phyloP scores from a whole-genome alignment of 2,113 vertebrate genomes.

The Chaetorhynchus papuensis region DNA sequence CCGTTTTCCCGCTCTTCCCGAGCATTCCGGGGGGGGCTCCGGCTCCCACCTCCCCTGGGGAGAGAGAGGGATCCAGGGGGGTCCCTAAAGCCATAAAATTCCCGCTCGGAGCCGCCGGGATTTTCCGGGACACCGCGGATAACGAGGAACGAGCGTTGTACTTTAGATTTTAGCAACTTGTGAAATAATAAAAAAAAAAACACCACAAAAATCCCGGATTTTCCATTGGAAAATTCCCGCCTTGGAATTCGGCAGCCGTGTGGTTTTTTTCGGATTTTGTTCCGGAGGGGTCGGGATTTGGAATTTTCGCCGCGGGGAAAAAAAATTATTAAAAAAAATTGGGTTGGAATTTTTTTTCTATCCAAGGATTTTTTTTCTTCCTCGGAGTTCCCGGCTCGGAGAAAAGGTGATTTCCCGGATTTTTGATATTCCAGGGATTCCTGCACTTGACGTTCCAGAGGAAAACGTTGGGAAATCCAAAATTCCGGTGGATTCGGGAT shows the following conservation, averaged over 20 bases:
- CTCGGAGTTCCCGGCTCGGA: rapidly evolving
- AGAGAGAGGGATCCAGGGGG: background rate
- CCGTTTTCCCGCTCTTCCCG: background rate
- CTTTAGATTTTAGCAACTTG: constrained; percentile 40
- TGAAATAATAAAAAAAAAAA: constrained; percentile 12
- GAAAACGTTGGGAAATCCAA: background rate
- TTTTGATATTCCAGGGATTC: background rate
- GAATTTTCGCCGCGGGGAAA: rapidly evolving
- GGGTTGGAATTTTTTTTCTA: background rate
- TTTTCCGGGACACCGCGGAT: background rate
- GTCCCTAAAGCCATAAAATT: constrained; percentile 38
- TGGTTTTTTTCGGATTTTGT: background rate
- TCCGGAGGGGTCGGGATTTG: background rate
- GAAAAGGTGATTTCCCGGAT: background rate
- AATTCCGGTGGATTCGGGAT: background rate
- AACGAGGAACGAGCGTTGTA: background rate
- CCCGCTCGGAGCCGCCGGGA: background rate
- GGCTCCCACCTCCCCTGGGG: background rate
- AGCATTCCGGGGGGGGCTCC: background rate
- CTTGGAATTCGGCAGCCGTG: background rate
- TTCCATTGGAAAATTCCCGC: background rate
- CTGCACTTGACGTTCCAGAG: background rate
- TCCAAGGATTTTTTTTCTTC: background rate
- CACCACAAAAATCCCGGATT: background rate
- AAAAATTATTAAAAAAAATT: no score